Percentiles rank a stretch among this genome's conserved stretches.
Conservation (phyloP, 2,888 invertebrate genomes). For the Tenthredo notha region DNA sequence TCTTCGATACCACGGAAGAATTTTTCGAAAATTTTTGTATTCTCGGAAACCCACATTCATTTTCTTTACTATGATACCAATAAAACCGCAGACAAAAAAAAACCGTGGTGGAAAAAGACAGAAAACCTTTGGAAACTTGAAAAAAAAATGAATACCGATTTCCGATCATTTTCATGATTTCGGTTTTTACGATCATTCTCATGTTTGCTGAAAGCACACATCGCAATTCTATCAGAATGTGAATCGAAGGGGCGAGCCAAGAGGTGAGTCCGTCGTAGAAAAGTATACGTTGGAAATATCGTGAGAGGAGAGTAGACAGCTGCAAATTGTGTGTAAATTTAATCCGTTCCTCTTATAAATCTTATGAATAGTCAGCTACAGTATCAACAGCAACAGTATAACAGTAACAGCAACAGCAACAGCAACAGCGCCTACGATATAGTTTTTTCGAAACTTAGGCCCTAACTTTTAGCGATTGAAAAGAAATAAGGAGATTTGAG, state of each 20-base stretch:
- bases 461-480: background rate
- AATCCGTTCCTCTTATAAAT: conserved; percentile 42
- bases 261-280: conserved; percentile 22
- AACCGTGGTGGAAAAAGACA: background rate
- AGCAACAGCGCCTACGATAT: background rate
- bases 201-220: background rate
- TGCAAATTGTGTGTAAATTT: conserved; percentile 46
- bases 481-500: background rate
- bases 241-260: conserved; percentile 38
- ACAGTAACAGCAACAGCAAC: background rate
- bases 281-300: conserved; percentile 37
- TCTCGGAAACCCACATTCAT: background rate
- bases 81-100: background rate
- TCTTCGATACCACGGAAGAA: background rate
- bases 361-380: conserved; percentile 19
- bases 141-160: background rate
- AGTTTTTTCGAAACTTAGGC: background rate
- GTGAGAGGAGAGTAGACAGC: conserved; percentile 42
- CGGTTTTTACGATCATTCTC: background rate
- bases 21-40: background rate
- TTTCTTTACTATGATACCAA: background rate
- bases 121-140: background rate
- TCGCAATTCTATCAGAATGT: background rate
- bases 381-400: background rate
- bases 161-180: background rate